phyloP scores from a whole-genome alignment of 2,888 invertebrate species.

The Ceraclea dissimilis region DNA sequence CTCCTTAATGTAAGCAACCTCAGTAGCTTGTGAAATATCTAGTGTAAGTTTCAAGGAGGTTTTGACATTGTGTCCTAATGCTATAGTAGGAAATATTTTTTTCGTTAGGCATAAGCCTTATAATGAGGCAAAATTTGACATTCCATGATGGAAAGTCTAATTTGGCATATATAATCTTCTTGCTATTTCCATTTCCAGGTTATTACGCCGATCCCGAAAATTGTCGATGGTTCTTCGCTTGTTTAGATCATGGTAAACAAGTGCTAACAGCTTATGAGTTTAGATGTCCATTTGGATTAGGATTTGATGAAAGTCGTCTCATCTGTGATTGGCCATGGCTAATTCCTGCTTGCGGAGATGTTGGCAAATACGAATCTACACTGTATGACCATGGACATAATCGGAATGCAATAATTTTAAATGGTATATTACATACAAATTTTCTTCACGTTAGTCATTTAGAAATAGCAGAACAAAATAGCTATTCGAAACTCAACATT shows the following conservation, averaged over 20 bases:
- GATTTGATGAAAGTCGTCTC: conserved; percentile 62
- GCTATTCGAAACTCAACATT: too few species aligned
- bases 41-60: too few species aligned
- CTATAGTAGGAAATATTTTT: too few species aligned
- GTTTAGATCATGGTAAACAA: conserved; percentile 61
- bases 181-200: conserved; percentile 40
- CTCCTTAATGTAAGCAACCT: too few species aligned
- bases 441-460: background rate
- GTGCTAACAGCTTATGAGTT: conserved; percentile 68
- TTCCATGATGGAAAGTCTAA: too few species aligned
- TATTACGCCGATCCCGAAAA: conserved; percentile 76
- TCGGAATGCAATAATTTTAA: conserved; percentile 38
- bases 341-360: conserved; percentile 55
- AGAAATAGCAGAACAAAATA: background rate
- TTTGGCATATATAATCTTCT: too few species aligned
- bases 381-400: conserved; percentile 38
- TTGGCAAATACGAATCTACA: conserved; percentile 47
- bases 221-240: conserved; percentile 79
- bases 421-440: conserved; percentile 31
- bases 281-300: conserved; percentile 71
- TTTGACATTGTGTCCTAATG: too few species aligned
- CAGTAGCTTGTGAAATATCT: too few species aligned
- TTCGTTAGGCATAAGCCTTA: too few species aligned
- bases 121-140: too few species aligned
- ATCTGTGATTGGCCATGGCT: conserved; percentile 78